Conservation (phyloP, 64 coral and sea anemone genomes). For the Montipora cactus region DNA sequence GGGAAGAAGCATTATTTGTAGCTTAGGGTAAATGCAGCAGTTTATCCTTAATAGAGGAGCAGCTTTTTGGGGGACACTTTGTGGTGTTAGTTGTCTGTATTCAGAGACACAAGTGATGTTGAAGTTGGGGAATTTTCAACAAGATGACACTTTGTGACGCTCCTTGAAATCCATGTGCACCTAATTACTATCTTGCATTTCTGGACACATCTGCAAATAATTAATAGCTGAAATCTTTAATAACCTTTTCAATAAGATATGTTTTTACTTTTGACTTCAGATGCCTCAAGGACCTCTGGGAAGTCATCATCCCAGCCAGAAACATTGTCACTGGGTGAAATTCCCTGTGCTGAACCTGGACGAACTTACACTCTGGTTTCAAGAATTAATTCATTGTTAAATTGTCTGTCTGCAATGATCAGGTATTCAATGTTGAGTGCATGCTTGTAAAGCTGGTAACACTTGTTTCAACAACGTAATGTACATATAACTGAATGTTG, state of each 20-base stretch:
- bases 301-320: constrained; percentile 2
- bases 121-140: too few species aligned
- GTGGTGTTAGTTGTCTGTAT: too few species aligned
- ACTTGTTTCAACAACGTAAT: background rate
- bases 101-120: too few species aligned
- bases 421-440: constrained; percentile 6
- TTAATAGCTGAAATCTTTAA: background rate
- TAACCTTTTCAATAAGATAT: too few species aligned
- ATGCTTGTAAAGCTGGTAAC: background rate
- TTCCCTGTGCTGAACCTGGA: constrained; percentile 56
- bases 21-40: too few species aligned
- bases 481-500: too few species aligned
- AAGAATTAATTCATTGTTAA: constrained; percentile 19
- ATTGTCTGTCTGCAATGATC: constrained; percentile 53
- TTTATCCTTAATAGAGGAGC: too few species aligned
- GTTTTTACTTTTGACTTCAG: background rate
- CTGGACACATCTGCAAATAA: background rate
- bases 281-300: background rate
- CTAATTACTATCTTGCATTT: too few species aligned
- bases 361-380: constrained; percentile 64
- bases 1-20: too few species aligned
- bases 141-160: too few species aligned
- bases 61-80: too few species aligned
- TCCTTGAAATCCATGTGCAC: too few species aligned
- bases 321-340: constrained; percentile 31